Evolutionary conservation across 2,797 vertebrate species (phyloP).

Genomic region (Anguilla megastoma): DNA sequence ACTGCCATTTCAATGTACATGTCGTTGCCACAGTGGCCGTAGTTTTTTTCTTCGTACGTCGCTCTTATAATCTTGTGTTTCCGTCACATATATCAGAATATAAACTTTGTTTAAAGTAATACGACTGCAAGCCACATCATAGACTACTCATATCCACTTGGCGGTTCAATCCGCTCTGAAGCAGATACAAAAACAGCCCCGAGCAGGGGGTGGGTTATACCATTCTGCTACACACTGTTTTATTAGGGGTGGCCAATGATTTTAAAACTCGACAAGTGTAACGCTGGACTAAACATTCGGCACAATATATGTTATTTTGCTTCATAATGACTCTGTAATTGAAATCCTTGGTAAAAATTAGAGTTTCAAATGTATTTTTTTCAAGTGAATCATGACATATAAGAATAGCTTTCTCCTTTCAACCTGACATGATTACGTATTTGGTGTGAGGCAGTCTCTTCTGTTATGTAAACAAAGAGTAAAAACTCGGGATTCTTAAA

Average conservation of each 20-base stretch:
- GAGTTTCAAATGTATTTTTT: neutral
- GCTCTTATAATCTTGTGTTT: constrained; percentile 14
- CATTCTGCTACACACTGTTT: constrained; percentile 67
- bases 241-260: constrained; percentile 47
- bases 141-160: constrained; percentile 60
- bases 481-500: constrained; percentile 85
- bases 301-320: neutral
- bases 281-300: neutral
- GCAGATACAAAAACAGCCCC: constrained; percentile 73
- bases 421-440: constrained; percentile 42
- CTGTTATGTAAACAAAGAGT: constrained; percentile 99
- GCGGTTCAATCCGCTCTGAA: constrained; percentile 67
- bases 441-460: constrained; percentile 53
- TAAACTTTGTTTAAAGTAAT: constrained; percentile 60
- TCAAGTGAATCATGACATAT: accelerated
- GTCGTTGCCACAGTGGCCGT: constrained; percentile 3
- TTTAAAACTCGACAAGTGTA: neutral
- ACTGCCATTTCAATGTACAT: constrained; percentile 54
- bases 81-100: constrained; percentile 38
- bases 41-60: constrained; percentile 19
- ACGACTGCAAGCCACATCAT: constrained; percentile 38
- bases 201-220: constrained; percentile 70
- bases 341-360: neutral
- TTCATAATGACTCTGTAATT: too few species aligned
- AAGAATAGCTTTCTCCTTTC: neutral